A percentile compares a stretch with the other conserved stretches of the same genome.
Conservation (phyloP, 2,888 invertebrate species). For the Hartigia nigra region DNA sequence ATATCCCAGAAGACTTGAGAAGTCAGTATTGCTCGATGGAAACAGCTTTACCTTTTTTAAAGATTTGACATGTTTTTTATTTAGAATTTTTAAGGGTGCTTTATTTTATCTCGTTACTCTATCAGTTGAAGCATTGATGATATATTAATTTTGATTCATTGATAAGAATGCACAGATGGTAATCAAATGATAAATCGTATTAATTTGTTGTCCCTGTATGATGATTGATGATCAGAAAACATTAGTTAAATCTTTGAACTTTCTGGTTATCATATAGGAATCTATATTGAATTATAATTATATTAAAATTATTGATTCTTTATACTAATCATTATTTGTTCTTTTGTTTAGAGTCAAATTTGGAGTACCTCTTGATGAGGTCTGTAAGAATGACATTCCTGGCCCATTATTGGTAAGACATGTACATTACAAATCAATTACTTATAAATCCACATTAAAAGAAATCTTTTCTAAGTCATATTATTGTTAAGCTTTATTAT, state of each 20-base stretch:
- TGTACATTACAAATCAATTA: background rate
- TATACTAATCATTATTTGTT: background rate
- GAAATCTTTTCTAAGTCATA: background rate
- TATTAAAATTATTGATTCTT: background rate
- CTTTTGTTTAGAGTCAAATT: constrained; percentile 81
- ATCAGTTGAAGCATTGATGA: background rate
- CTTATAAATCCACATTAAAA: background rate
- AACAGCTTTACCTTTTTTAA: background rate
- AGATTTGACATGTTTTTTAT: background rate
- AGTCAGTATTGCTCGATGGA: constrained; percentile 57
- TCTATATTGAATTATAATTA: background rate
- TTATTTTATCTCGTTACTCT: background rate
- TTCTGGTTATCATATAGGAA: background rate
- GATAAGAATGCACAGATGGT: background rate
- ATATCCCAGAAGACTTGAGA: constrained; percentile 86
- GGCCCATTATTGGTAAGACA: constrained; percentile 84
- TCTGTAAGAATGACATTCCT: constrained; percentile 95
- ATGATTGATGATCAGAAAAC: background rate
- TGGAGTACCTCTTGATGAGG: constrained; percentile 90
- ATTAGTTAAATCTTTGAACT: background rate
- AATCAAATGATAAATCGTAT: background rate
- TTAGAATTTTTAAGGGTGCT: background rate
- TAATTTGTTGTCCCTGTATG: background rate
- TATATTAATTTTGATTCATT: background rate
- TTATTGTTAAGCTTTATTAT: background rate